Conservation (phyloP, 2,797 vertebrate genomes). For the Macropodus opercularis region DNA sequence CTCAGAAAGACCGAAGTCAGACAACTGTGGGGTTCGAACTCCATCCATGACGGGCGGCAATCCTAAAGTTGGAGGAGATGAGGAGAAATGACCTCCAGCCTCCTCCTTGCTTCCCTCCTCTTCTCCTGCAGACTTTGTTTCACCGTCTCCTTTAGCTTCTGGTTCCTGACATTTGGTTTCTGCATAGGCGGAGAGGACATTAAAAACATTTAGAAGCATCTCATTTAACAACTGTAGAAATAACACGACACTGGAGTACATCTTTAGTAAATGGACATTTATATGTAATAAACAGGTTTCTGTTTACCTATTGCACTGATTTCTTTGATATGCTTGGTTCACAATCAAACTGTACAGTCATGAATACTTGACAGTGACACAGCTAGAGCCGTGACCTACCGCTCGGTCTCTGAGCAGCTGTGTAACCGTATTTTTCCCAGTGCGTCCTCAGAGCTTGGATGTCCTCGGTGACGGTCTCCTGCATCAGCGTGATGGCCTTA, state of each 20-base stretch:
- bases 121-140: constrained; percentile 2
- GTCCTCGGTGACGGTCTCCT: constrained; percentile 81
- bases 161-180: constrained; percentile 33
- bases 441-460: constrained; percentile 81
- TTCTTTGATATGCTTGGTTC: too few relatives aligned
- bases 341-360: too few relatives aligned
- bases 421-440: constrained; percentile 89
- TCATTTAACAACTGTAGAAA: background rate
- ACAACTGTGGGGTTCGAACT: constrained; percentile 83
- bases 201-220: constrained; percentile 2
- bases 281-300: too few relatives aligned
- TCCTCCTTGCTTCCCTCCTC: constrained; percentile 32
- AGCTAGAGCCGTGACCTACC: constrained; percentile 68
- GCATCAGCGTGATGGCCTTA: constrained; percentile 81
- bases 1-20: constrained; percentile 91
- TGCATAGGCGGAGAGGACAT: constrained; percentile 1
- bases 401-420: constrained; percentile 57
- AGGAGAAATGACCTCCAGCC: background rate
- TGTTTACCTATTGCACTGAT: too few relatives aligned
- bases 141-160: constrained; percentile 25
- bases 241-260: background rate
- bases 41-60: constrained; percentile 38
- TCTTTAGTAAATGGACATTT: too few relatives aligned
- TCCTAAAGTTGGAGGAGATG: constrained; percentile 23
- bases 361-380: too few relatives aligned